Conservation (phyloP, 2,888 invertebrate species). For the Eueremaeus valkanovi region DNA sequence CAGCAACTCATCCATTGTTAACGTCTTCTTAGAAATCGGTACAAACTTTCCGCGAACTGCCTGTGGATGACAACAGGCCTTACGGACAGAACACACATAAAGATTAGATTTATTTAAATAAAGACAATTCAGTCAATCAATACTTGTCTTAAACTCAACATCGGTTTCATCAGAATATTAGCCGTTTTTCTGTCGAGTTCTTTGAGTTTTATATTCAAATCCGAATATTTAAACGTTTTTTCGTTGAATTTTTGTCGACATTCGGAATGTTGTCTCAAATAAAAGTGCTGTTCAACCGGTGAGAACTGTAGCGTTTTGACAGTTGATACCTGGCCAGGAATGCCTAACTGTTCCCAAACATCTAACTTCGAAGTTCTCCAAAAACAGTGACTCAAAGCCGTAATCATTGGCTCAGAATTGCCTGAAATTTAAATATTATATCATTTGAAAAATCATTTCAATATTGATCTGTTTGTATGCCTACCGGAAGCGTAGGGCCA, state of each 20-base stretch:
- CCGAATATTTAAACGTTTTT: constrained; percentile 54
- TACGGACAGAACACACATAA: neutral
- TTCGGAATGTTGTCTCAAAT: constrained; percentile 60
- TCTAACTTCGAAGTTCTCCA: constrained; percentile 68
- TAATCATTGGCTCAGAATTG: constrained; percentile 55
- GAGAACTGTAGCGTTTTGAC: constrained; percentile 63
- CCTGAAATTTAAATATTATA: neutral
- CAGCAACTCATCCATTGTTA: constrained; percentile 63
- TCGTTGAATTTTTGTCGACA: constrained; percentile 57
- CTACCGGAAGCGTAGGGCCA: constrained; percentile 56
- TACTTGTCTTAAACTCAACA: constrained; percentile 65
- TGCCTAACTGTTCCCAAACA: constrained; percentile 62
- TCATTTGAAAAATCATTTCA: too few relatives aligned
- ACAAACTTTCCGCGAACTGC: constrained; percentile 59
- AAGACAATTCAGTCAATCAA: constrained; percentile 50
- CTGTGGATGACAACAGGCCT: constrained; percentile 65
- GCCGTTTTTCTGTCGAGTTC: constrained; percentile 55
- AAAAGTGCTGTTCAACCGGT: constrained; percentile 70
- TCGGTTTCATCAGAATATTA: constrained; percentile 59
- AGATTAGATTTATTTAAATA: neutral
- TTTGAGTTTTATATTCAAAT: constrained; percentile 50
- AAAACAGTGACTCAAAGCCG: constrained; percentile 59
- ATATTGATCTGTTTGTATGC: too few relatives aligned
- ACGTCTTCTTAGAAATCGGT: constrained; percentile 54
- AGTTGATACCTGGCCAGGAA: constrained; percentile 62